phyloP scores from a whole-genome alignment of 2,888 invertebrate genomes.

The Drosophila prolongata region DNA sequence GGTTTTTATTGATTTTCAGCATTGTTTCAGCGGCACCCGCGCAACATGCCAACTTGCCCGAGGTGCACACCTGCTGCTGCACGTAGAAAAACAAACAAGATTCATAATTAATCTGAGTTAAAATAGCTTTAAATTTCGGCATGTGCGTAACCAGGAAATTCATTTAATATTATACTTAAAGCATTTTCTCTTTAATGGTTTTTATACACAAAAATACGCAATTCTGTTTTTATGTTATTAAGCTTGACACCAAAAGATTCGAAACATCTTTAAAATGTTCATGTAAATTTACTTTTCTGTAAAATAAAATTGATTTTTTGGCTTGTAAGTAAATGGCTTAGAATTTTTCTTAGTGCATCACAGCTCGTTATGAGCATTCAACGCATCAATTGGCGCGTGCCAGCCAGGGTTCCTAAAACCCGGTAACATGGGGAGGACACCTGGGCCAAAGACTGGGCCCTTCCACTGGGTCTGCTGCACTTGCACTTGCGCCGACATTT shows the following conservation, averaged over 20 bases:
- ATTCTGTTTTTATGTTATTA: no score
- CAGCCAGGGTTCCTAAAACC: slow-evolving; percentile 45
- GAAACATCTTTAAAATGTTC: no score
- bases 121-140: background rate
- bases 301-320: no score
- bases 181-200: no score
- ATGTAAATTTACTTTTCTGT: no score
- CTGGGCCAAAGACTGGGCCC: slow-evolving; percentile 14
- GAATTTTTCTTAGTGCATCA: background rate
- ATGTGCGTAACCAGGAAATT: no score
- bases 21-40: slow-evolving; percentile 41
- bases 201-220: no score
- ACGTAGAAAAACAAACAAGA: slow-evolving; percentile 7
- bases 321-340: background rate
- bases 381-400: slow-evolving; percentile 62
- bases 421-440: slow-evolving; percentile 15
- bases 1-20: slow-evolving; percentile 76
- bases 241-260: no score
- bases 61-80: slow-evolving; percentile 18
- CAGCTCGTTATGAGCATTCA: slow-evolving; percentile 64
- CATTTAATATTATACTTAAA: no score
- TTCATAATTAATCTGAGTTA: no score
- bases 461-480: slow-evolving; percentile 20
- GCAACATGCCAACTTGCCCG: slow-evolving; percentile 15
- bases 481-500: slow-evolving; percentile 45